Evolutionary conservation across 2,888 invertebrate genomes (phyloP).

Genomic region (Catonia carolina): DNA sequence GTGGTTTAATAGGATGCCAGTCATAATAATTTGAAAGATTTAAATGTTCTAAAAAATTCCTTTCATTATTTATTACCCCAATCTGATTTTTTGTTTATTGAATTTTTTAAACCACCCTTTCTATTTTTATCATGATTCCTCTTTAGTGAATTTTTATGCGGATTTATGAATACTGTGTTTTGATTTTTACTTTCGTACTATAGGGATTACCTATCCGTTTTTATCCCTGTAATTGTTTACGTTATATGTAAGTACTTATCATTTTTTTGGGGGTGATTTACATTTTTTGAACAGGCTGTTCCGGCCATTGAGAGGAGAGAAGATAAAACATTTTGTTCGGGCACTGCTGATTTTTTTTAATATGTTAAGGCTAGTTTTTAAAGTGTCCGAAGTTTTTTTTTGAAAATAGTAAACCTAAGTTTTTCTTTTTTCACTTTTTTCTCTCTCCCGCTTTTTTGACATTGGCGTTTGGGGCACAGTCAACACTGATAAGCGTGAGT

Average conservation of each 20-base stretch:
- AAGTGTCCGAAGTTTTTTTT: constrained; percentile 1
- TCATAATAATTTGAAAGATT: too few relatives aligned
- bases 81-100: neutral
- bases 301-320: constrained; percentile 8
- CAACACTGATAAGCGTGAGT: constrained; percentile 30
- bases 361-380: neutral
- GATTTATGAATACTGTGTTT: too few relatives aligned
- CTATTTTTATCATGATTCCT: neutral
- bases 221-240: too few relatives aligned
- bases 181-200: too few relatives aligned
- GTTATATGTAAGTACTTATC: too few relatives aligned
- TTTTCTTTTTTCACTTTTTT: constrained; percentile 32
- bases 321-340: constrained; percentile 10
- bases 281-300: constrained; percentile 22
- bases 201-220: too few relatives aligned
- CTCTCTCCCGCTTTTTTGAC: constrained; percentile 27
- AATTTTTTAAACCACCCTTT: neutral
- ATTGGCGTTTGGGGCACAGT: constrained; percentile 23
- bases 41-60: neutral
- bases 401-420: constrained; percentile 22
- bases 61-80: neutral
- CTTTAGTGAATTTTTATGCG: constrained; percentile 7
- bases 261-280: neutral
- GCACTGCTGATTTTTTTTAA: neutral
- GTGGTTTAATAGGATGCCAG: too few relatives aligned